A percentile compares a stretch with the other conserved stretches of the same genome.
Conservation (phyloP, 2,113 vertebrate genomes). For the Brachirus orientalis region DNA sequence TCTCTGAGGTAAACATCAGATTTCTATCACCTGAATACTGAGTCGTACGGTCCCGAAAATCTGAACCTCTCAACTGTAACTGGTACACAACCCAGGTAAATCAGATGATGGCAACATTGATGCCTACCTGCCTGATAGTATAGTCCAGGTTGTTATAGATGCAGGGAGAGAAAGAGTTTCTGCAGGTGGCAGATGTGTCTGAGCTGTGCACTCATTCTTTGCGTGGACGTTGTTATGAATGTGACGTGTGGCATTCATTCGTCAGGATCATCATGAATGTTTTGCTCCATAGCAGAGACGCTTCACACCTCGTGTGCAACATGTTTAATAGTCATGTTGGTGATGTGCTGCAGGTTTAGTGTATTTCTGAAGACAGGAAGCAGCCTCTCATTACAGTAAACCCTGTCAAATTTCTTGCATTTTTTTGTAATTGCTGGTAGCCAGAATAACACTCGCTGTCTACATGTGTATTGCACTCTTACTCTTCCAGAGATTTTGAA, state of each 20-base stretch:
- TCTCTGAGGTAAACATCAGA: constrained; percentile 49
- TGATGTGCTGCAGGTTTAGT: constrained; percentile 11
- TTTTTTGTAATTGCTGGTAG: not conserved
- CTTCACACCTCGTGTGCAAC: constrained; percentile 2
- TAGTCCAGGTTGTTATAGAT: not conserved
- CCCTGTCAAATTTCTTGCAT: not conserved
- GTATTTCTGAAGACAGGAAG: not conserved
- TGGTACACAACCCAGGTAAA: too few relatives aligned
- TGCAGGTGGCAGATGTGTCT: constrained; percentile 40
- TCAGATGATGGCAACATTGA: too few relatives aligned
- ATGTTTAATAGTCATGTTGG: not conserved
- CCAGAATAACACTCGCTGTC: not conserved
- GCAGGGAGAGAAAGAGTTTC: not conserved
- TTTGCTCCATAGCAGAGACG: not conserved
- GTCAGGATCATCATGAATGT: not conserved
- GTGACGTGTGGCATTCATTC: not conserved
- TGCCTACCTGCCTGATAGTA: too few relatives aligned
- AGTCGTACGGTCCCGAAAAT: not conserved
- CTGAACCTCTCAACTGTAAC: not conserved
- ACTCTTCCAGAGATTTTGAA: not conserved
- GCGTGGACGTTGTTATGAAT: not conserved
- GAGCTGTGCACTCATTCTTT: not conserved
- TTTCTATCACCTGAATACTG: not conserved
- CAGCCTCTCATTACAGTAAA: too few relatives aligned
- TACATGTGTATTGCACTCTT: too few relatives aligned